Base-by-base conservation (phyloP, 2,888 invertebrate genomes). In the Habroteleia sp. region DNA sequence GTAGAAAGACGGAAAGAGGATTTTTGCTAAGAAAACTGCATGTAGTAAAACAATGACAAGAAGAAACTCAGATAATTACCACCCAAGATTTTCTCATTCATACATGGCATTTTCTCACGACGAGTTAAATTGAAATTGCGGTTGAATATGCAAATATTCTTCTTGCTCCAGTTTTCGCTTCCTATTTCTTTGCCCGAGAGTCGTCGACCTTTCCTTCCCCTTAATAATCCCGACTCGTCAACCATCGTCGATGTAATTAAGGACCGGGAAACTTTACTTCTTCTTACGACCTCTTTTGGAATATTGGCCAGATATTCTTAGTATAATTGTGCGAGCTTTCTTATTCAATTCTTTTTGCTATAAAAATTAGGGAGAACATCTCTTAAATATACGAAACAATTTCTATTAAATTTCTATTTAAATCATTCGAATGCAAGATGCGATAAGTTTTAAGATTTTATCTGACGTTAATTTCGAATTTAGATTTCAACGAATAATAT, bases 101-200 rank as follows among this genome's bases (percentile, higher is more conserved):
- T 37, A 25, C 8, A 13, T 11, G 11, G 25, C 23, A 25, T 35
- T 25, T 35, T 60, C 35, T n/a, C 54, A 17, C 41, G 27, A 23
- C 23, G 42, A 46, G 46, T 44, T 35, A 35, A 35, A 60, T 60
- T 46, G 44, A 37, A 44, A 60, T 48, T 37, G 46, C 13, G 48
- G 46, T 37, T 63, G 20, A 25, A 33, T 63, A 52, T 54, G 65
- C 37, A 65, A 65, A 65, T 65, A 65, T 48, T 48, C 29, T 7
- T 31, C 41, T 48, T 20, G 31, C 10, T 48, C 62, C 31, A 65
- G 13, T 65, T 52, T 62, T 23, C 20, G 20, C 37, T 29, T 42
- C 25, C 27, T 54, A 42, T 65, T 54, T 25, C 44, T 35, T 39
- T n/a, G 6, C 8, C 3, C 20, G 20, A 4, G 27, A 52, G 31